Evolutionary conservation across 92 coral and sea anemone species (phyloP), one percentile per base, ranked within the genome.

Genomic region (Metridium senile): DNA sequence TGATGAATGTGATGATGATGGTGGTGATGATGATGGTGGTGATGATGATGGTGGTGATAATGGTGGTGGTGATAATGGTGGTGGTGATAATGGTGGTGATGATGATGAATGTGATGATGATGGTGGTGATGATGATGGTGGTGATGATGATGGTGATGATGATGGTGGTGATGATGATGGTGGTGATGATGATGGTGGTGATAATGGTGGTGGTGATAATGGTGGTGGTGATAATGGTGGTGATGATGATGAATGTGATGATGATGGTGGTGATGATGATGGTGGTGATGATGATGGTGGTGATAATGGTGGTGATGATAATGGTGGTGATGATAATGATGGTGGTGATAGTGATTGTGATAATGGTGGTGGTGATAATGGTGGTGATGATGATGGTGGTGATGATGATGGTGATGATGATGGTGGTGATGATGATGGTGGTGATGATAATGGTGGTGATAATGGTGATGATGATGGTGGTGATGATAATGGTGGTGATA

Each of bases 21-120:
- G 34, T 74, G 71, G 47, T 57, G 32, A 25, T 74, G 78, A 49
- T 56, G 61, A 23, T 74, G 78, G 47, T 57, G 35, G 17, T 33
- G 68, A 25, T 57, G 18, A 32, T n/a, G n/a, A n/a, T n/a, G n/a
- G n/a, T 27, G 69, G 43, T 74, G 32, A 32, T 56, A 65, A 66
- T 74, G 11, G 11, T 57, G 76, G 32, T 39, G 49, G 13, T 39
- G 6, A 13, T 39, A 13, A 39, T 39, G 49, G 13, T 39, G 49
- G 13, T 39, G 49, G 49, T 39, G 72, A 49, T 32, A 32, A 22
- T 59, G 46, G 46, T 67, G n/a, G 16, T 67, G 72, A 26, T 32
- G 46, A 39, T 39, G 49, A 39, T 6, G 35, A 39, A 4, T 4
- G 6, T 39, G 49, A 39, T 39, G 49, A 39, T 39, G 13, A 13